Evolutionary conservation across 2,113 vertebrate species (phyloP).

Genomic region (Alaudala cheleensis): DNA sequence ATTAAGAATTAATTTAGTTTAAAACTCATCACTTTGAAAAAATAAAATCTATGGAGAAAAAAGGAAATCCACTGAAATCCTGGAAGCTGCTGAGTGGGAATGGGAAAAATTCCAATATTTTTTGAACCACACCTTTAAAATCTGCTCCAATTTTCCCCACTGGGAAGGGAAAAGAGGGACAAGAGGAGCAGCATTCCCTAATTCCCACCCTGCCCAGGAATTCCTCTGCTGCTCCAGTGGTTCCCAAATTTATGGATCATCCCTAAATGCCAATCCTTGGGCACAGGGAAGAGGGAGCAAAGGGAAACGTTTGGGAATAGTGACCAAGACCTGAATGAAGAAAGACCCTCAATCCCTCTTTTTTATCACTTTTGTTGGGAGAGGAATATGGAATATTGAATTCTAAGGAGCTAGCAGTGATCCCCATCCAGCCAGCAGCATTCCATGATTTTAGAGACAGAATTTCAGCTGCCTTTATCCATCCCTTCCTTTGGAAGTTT

Average conservation of each 20-base stretch:
- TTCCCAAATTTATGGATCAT: neutral
- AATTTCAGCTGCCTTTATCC: no score
- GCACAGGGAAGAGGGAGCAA: neutral
- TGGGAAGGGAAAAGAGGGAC: neutral
- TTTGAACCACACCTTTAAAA: neutral
- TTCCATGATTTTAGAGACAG: neutral
- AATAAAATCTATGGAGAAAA: neutral
- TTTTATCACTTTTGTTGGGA: neutral
- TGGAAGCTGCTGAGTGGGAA: neutral
- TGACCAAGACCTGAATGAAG: no score
- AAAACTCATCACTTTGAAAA: neutral
- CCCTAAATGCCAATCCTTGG: neutral
- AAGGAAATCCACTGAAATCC: neutral
- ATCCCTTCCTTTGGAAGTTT: neutral
- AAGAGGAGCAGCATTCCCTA: neutral
- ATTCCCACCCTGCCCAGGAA: neutral
- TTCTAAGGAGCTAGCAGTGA: neutral
- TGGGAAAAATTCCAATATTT: neutral
- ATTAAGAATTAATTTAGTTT: neutral
- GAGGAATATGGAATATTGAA: neutral
- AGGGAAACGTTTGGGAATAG: neutral
- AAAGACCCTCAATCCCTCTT: neutral
- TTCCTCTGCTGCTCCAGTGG: accelerated
- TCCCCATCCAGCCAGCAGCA: neutral
- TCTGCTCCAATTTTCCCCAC: neutral